Evolutionary conservation across 2,113 vertebrate genomes (phyloP).

Genomic region (Bufo bufo): DNA sequence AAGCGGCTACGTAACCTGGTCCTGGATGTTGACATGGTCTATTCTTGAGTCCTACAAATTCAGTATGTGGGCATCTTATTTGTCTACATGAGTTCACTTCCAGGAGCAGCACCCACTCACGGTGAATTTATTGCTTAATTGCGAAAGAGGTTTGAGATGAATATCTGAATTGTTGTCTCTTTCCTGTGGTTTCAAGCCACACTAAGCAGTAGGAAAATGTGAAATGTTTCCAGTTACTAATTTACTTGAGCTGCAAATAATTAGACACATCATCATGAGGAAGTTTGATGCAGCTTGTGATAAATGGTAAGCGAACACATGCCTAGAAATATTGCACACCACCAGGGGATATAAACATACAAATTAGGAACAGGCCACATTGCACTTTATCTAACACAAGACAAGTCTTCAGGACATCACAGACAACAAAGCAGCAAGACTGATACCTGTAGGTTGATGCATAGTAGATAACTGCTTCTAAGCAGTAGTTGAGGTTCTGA

Average conservation of each 20-base stretch:
- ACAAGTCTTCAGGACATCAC: background rate
- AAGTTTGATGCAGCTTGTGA: slow-evolving; percentile 16
- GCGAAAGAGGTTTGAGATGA: slow-evolving; percentile 4
- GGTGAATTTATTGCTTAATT: slow-evolving; percentile 26
- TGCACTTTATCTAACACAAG: background rate
- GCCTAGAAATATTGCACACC: background rate
- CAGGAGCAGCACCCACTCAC: slow-evolving; percentile 32
- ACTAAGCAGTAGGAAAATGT: slow-evolving; percentile 44
- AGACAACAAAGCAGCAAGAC: background rate
- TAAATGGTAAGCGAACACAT: background rate
- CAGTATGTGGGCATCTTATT: slow-evolving; percentile 27
- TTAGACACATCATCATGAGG: slow-evolving; percentile 49
- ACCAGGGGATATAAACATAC: background rate
- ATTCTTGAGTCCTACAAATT: slow-evolving; percentile 31
- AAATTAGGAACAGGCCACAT: background rate
- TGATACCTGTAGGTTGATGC: background rate
- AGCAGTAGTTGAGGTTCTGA: too few species aligned
- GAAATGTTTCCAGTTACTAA: slow-evolving; percentile 52
- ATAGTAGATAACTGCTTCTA: background rate
- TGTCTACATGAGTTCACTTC: slow-evolving; percentile 41
- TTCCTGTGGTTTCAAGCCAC: slow-evolving; percentile 25
- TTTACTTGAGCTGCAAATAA: slow-evolving; percentile 34
- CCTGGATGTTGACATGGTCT: slow-evolving; percentile 27
- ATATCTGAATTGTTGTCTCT: slow-evolving; percentile 39
- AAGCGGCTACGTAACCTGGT: background rate